Evolutionary conservation across 2,113 vertebrate genomes (phyloP).

Genomic region (Gobio gobio): DNA sequence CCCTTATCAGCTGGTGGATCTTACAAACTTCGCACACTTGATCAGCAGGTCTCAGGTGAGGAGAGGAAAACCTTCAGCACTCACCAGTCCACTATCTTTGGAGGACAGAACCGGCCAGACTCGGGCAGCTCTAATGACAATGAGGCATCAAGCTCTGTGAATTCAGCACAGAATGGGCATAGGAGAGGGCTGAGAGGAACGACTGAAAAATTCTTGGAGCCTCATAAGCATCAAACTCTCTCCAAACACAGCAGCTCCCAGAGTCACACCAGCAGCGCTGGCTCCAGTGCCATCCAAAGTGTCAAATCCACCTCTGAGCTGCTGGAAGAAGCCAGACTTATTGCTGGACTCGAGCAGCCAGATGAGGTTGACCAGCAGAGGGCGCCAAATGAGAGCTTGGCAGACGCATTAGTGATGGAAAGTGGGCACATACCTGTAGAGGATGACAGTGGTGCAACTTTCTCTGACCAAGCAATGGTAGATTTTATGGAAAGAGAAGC

Average conservation of each 20-base stretch:
- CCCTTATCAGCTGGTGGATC: not conserved
- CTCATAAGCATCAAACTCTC: conserved; percentile 34
- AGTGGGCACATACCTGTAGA: conserved; percentile 60
- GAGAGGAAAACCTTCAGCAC: not conserved
- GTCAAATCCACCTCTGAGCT: conserved; percentile 66
- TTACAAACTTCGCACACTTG: not conserved
- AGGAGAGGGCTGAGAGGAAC: conserved; percentile 35
- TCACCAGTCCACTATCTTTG: not conserved
- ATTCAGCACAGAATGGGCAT: conserved; percentile 32
- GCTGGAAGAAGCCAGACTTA: conserved; percentile 46
- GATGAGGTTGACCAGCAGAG: conserved; percentile 43
- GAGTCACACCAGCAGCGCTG: conserved; percentile 21
- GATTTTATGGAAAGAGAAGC: not conserved
- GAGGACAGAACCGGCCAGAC: not conserved
- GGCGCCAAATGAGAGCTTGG: conserved; percentile 44
- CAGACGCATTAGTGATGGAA: conserved; percentile 46
- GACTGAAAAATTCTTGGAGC: conserved; percentile 41
- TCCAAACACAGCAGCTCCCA: conserved; percentile 33
- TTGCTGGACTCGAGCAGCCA: conserved; percentile 51
- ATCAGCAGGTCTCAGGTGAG: not conserved
- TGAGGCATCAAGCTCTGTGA: conserved; percentile 27
- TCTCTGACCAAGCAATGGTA: conserved; percentile 66
- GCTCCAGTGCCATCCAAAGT: conserved; percentile 45
- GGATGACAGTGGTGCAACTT: conserved; percentile 75
- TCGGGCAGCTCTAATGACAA: conserved; percentile 13